Evolutionary conservation across 2,888 invertebrate genomes (phyloP), one percentile per base, ranked within the genome.

Genomic region (Synergus laeviventris): DNA sequence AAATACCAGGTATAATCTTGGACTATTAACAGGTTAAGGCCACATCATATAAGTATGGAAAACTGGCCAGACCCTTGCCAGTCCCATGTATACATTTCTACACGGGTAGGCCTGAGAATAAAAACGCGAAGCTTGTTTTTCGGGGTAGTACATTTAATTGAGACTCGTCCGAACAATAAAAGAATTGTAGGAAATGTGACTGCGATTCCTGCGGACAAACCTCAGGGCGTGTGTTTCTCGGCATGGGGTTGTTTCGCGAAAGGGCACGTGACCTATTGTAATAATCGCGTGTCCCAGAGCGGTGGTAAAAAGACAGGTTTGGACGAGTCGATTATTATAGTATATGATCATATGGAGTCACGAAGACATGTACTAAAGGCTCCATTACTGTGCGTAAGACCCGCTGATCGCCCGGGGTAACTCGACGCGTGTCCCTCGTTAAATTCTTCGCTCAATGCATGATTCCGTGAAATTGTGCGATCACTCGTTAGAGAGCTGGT

Each of bases 361-460:
- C 81, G 78, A 81, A 79, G 66, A 73, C 75, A 59, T 39, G 73
- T 49, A 59, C 16, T 60, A 73, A 74, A 78, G 78, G 77, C 76
- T 81, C 78, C 73, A 81, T 81, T 81, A 81, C 77, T 59, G 45
- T n/a, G 42, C 21, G 70, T 42, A 61, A 73, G 42, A 36, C 42
- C 24, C 36, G 61, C 73, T 74, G 75, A 75, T 73, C 77, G 74
- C 60, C 54, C 73, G 64, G 73, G 78, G 78, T 73, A 62, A 74
- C 31, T 45, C 74, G 83, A 73, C 90, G 89, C 89, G 89, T 89
- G 90, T 76, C 84, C 84, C 89, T 90, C 87, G 89, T 90, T 90
- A 90, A 89, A 89, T 87, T 88, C 87, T 88, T 90, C 89, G 84
- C 80, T 78, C 81, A 76, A 61, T 80, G 84, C 84, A 84, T 80